Conservation (phyloP, 2,797 vertebrate species). For the Sebastes nivosus region DNA sequence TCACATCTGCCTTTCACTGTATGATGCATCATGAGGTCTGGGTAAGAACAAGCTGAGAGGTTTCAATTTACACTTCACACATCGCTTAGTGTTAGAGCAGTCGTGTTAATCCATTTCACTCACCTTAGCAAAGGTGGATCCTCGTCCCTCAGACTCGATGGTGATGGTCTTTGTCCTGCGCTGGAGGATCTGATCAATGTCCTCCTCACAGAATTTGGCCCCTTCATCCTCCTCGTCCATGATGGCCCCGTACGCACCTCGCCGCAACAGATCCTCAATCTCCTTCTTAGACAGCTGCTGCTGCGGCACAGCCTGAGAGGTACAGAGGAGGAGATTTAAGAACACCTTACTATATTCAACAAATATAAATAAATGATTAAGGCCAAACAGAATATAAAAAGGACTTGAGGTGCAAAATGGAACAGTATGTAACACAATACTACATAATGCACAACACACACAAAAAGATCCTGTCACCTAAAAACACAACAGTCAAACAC, state of each 20-base stretch:
- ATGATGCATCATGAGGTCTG: background rate
- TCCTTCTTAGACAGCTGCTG: conserved; percentile 98
- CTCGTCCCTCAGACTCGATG: conserved; percentile 96
- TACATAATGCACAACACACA: background rate
- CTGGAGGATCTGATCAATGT: conserved; percentile 98
- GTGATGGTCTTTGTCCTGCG: conserved; percentile 98
- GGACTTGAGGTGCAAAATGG: background rate
- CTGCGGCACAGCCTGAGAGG: conserved; percentile 87
- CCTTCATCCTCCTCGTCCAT: conserved; percentile 99
- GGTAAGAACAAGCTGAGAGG: background rate
- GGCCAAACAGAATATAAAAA: background rate
- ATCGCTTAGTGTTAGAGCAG: background rate
- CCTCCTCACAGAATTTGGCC: conserved; percentile 98
- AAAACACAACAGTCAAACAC: background rate
- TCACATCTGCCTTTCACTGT: background rate
- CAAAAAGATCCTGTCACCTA: background rate
- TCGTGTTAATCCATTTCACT: background rate
- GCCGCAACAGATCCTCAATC: conserved; percentile 95
- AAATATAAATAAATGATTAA: background rate
- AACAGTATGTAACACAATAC: background rate
- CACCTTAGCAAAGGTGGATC: conserved; percentile 98
- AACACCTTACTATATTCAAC: background rate
- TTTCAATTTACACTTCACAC: background rate
- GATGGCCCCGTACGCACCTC: conserved; percentile 96
- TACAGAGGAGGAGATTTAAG: background rate